Conservation (phyloP, 2,888 invertebrate genomes). For the Lepidochitona cinerea region DNA sequence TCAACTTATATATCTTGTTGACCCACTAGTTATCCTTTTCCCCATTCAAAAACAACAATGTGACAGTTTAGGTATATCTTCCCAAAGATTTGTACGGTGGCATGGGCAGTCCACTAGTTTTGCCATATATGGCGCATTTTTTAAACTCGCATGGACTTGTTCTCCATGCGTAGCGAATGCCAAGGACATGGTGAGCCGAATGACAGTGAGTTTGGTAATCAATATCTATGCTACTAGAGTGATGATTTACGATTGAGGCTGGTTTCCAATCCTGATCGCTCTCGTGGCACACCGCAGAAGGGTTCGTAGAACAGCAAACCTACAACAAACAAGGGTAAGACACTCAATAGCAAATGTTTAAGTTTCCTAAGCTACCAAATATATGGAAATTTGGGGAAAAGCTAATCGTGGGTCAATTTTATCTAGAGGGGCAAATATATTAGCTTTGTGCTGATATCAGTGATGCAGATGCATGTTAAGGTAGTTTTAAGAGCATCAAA, state of each 20-base stretch:
- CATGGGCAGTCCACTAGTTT: constrained; percentile 34
- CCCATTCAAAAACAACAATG: too few species aligned
- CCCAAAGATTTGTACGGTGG: constrained; percentile 24
- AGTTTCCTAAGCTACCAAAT: too few species aligned
- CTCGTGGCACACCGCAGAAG: not conserved
- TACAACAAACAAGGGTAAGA: too few species aligned
- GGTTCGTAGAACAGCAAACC: not conserved
- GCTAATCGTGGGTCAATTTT: too few species aligned
- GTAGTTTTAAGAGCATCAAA: too few species aligned
- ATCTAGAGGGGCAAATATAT: too few species aligned
- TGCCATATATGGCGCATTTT: constrained; percentile 38
- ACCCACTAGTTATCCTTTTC: too few species aligned
- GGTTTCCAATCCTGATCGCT: not conserved
- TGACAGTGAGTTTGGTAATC: not conserved
- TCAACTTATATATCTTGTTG: too few species aligned
- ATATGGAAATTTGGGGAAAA: too few species aligned
- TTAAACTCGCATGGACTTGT: constrained; percentile 39
- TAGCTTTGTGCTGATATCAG: too few species aligned
- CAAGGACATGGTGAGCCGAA: constrained; percentile 16
- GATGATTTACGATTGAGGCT: not conserved
- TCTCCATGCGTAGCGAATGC: constrained; percentile 45
- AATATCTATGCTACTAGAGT: not conserved
- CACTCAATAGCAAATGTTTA: too few species aligned
- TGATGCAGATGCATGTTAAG: too few species aligned
- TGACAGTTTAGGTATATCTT: not conserved